These are phyloP conservation scores for Papilio protenor DNA, from an alignment of 2,888 invertebrate genomes.

Conservation along the genomic window DNA sequence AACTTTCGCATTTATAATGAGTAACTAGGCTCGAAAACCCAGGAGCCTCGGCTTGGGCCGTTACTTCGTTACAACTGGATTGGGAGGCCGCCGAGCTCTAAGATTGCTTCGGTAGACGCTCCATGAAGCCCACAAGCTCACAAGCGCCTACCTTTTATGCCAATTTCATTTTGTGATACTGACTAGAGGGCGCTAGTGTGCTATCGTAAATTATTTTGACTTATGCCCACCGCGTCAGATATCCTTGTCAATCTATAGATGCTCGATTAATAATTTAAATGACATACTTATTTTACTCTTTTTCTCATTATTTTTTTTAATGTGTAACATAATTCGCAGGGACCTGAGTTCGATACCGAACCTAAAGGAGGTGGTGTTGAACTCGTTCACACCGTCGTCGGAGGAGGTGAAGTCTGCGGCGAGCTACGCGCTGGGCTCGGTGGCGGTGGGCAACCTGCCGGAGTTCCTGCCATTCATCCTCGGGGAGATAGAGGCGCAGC, in stretches of 20 bases:
- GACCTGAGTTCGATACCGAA: slow-evolving; percentile 91
- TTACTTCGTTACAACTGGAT: too few species aligned
- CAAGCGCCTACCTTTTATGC: not conserved
- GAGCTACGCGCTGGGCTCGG: slow-evolving; percentile 97
- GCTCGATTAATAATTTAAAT: not conserved
- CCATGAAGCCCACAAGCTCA: too few species aligned
- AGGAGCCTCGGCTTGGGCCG: too few species aligned
- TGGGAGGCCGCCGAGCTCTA: too few species aligned
- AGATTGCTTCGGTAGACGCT: too few species aligned
- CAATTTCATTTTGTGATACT: not conserved
- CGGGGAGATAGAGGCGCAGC: slow-evolving; percentile 96
- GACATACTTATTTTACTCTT: not conserved
- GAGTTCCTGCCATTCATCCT: slow-evolving; percentile 97
- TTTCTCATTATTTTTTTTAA: not conserved
- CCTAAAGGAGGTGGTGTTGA: slow-evolving; percentile 91
- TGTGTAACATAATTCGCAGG: slow-evolving; percentile 66
- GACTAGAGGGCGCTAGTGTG: not conserved
- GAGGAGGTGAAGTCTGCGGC: slow-evolving; percentile 99
- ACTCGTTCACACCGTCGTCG: slow-evolving; percentile 94
- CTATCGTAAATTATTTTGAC: not conserved
- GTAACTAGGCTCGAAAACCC: too few species aligned
- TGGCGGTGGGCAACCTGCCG: slow-evolving; percentile 97
- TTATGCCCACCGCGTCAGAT: too few species aligned
- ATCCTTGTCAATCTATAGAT: too few species aligned
- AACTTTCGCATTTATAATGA: too few species aligned